Evolutionary conservation across 2,113 vertebrate species (phyloP).

Genomic region (Gavia stellata): DNA sequence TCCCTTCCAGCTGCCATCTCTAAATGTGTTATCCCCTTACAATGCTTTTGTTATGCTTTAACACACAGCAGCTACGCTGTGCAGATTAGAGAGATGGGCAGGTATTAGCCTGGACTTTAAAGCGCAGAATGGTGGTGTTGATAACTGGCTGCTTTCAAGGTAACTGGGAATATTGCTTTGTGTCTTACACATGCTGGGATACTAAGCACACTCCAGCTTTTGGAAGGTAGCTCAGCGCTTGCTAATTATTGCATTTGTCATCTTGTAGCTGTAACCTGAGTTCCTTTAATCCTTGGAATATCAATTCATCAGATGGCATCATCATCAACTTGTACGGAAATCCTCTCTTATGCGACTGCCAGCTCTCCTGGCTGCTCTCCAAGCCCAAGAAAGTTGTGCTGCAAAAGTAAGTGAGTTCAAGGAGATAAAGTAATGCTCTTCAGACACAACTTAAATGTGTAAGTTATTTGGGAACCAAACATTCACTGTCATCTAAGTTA

Average conservation of each 20-base stretch:
- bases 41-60: not conserved
- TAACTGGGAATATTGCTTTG: not conserved
- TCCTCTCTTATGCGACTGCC: constrained; percentile 71
- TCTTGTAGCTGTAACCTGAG: constrained; percentile 75
- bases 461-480: not conserved
- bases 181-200: not conserved
- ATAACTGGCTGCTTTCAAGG: not conserved
- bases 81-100: not conserved
- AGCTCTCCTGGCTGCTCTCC: constrained; percentile 69
- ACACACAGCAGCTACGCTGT: not conserved
- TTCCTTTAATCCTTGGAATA: constrained; percentile 67
- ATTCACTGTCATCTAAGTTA: not conserved
- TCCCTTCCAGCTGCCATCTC: not conserved
- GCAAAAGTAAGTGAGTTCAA: constrained; percentile 63
- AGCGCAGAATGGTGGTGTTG: not conserved
- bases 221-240: not conserved
- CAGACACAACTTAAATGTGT: not conserved
- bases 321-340: constrained; percentile 66
- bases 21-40: not conserved
- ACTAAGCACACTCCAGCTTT: not conserved
- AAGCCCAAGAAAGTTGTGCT: constrained; percentile 31
- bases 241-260: not conserved
- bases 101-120: not conserved
- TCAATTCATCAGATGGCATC: constrained; percentile 27
- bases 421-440: not conserved